These are phyloP conservation scores for Cheirogaleus medius DNA, from an alignment of 2,113 vertebrate genomes.

Conservation along the genomic window DNA sequence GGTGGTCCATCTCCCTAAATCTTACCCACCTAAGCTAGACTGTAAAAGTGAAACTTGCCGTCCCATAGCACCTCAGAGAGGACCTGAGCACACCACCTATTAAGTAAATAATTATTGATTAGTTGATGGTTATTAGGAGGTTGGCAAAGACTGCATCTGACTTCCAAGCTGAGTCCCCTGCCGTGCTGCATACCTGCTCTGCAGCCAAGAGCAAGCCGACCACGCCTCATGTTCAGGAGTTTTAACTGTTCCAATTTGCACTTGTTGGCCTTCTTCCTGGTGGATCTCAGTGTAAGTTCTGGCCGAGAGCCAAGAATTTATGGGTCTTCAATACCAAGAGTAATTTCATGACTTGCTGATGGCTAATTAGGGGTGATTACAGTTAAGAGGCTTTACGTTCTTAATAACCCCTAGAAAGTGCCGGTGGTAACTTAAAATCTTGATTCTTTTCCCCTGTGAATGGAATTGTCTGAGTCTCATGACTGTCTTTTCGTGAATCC, in stretches of 20 bases:
- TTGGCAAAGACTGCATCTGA: not conserved
- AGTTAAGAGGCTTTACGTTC: conserved; percentile 62
- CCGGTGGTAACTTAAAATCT: conserved; percentile 32
- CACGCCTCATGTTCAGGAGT: not conserved
- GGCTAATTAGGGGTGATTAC: conserved; percentile 68
- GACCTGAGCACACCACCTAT: not conserved
- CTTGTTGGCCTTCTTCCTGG: conserved; percentile 57
- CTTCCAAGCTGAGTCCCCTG: not conserved
- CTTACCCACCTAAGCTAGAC: not conserved
- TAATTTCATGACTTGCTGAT: conserved; percentile 71
- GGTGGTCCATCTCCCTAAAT: not conserved
- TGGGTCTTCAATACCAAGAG: conserved; percentile 57
- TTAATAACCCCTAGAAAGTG: conserved; percentile 46
- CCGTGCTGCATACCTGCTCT: not conserved
- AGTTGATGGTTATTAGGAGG: not conserved
- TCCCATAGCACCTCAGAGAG: not conserved
- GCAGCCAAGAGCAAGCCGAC: conserved; percentile 15
- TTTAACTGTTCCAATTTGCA: conserved; percentile 34
- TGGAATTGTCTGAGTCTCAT: conserved; percentile 4
- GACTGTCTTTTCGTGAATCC: not conserved
- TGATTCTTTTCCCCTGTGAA: not conserved
- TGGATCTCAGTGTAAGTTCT: conserved; percentile 28
- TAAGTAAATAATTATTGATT: not conserved
- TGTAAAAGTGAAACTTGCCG: not conserved
- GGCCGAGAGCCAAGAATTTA: conserved; percentile 26